A percentile compares a stretch with the other conserved stretches of the same genome.
These are phyloP conservation scores for Aethina tumida DNA, from an alignment of 1,140 invertebrate genomes.

Conservation along the genomic window DNA sequence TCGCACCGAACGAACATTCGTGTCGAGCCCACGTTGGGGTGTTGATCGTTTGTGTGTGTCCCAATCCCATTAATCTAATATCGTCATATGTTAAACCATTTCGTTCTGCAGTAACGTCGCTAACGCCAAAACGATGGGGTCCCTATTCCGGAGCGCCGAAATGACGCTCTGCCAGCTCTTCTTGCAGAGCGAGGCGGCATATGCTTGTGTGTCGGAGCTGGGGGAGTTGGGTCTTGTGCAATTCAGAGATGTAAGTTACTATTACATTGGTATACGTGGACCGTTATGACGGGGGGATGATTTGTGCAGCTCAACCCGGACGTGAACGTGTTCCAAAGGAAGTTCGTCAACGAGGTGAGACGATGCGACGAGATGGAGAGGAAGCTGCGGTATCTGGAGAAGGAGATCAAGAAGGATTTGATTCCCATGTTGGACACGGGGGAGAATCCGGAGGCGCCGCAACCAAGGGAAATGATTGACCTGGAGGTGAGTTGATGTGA, in stretches of 20 bases:
- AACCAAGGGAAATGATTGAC: conserved; percentile 98
- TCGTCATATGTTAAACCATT: not conserved
- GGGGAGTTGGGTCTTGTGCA: conserved; percentile 89
- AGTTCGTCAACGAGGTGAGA: conserved; percentile 90
- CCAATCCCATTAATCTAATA: not conserved
- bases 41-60: too few species aligned
- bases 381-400: conserved; percentile 90
- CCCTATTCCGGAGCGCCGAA: conserved; percentile 79
- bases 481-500: conserved; percentile 61
- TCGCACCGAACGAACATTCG: too few species aligned
- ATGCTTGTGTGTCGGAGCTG: conserved; percentile 85
- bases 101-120: conserved; percentile 3
- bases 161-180: conserved; percentile 88
- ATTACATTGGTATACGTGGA: not conserved
- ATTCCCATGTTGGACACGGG: conserved; percentile 96
- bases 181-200: conserved; percentile 86
- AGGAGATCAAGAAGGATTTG: conserved; percentile 95
- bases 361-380: conserved; percentile 95
- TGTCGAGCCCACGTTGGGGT: too few species aligned
- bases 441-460: conserved; percentile 96
- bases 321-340: conserved; percentile 91
- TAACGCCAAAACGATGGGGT: conserved; percentile 51
- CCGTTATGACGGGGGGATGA: not conserved
- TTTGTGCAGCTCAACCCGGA: conserved; percentile 74
- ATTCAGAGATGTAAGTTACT: conserved; percentile 75